Base-by-base conservation (phyloP, 2,797 vertebrate genomes). In the Peromyscus eremicus region DNA sequence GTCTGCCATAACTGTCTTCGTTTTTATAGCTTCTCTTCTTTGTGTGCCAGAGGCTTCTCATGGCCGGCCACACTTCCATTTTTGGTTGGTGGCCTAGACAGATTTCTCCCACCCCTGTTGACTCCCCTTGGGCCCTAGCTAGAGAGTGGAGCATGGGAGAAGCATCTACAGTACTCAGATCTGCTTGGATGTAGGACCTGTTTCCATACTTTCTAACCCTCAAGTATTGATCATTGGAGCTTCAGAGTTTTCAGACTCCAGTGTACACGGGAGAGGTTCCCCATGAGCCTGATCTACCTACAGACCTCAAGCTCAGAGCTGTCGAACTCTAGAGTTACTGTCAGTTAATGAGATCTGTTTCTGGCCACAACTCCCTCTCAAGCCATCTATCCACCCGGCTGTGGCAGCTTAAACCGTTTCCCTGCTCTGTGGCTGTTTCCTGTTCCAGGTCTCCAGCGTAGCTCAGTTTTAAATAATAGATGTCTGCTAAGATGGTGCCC, bases 381-480 rank as follows among this genome's bases (percentile, higher is more conserved):
- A 60, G 19, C n/a, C 3, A 6, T 60, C 55, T 37, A 21, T 37
- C 52, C 34, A 37, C 23, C 12, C 60, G 34, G 34, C 55, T 60
- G 23, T 82, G 79, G 46, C 77, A 60, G 34, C 34, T 82, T 40
- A 60, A 82, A 60, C n/a, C n/a, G 75, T 46, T 43, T 77, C 43
- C 11, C 11, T 82, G 79, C 14, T 55, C 52, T 25, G 2, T 60
- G 34, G 34, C n/a, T 13, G 34, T 60, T 57, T 34, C 34, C 34
- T 60, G 11, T 82, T 82, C 34, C n/a, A 60, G 34, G 79, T 60
- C 21, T 27, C n/a, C 19, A 82, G 79, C 11, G 27, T 57, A 79
- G 77, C 49, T 79, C 77, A 81, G 12, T 27, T 60, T 84, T 84
- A 84, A 64, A 84, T 60, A 84, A 84, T 64, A 84, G 81, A 84